These are phyloP conservation scores for Ennomos fuscantarius DNA, from an alignment of 2,888 invertebrate genomes.

Conservation along the genomic window DNA sequence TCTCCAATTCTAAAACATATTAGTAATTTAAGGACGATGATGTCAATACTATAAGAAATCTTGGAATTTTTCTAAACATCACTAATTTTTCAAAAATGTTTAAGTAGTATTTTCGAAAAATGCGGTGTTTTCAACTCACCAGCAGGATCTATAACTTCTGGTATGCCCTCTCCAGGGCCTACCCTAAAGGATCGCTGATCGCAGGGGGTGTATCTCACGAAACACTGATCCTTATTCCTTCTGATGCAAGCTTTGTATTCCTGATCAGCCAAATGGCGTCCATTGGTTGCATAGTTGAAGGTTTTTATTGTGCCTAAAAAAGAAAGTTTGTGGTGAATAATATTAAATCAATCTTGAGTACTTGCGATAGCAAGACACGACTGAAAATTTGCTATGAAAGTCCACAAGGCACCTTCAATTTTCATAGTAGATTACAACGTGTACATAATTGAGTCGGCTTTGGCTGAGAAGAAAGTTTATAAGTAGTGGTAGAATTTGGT, in stretches of 20 bases:
- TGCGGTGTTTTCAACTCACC: slow-evolving; percentile 46
- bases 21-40: no score
- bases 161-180: slow-evolving; percentile 70
- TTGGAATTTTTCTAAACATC: not conserved
- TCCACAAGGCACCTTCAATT: slow-evolving; percentile 3
- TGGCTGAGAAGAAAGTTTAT: no score
- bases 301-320: slow-evolving; percentile 87
- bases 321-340: slow-evolving; percentile 1
- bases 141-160: slow-evolving; percentile 47
- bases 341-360: no score
- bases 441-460: not conserved
- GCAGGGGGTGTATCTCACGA: slow-evolving; percentile 91
- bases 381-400: not conserved
- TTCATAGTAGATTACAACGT: no score
- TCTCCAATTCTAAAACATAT: no score
- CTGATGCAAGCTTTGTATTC: slow-evolving; percentile 92
- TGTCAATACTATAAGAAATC: no score
- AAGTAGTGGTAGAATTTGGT: no score
- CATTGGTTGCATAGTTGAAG: slow-evolving; percentile 93
- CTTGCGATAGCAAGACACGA: no score
- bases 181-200: slow-evolving; percentile 91
- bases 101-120: no score
- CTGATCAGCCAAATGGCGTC: slow-evolving; percentile 91
- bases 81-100: not conserved
- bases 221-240: slow-evolving; percentile 89